Evolutionary conservation across 2,888 invertebrate genomes (phyloP).

Genomic region (Danaus chrysippus): DNA sequence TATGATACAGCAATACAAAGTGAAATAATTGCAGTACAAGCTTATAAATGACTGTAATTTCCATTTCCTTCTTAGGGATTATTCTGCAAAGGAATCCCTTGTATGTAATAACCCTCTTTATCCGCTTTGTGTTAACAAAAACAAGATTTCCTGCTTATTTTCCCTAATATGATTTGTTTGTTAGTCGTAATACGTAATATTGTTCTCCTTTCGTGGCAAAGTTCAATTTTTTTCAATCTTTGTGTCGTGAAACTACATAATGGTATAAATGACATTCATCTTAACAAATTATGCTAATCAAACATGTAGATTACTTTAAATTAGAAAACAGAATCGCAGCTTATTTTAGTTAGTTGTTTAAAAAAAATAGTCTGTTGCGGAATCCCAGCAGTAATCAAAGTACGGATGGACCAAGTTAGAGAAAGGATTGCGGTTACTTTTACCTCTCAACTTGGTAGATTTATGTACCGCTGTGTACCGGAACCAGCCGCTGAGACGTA

Average conservation of each 20-base stretch:
- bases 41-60: background rate
- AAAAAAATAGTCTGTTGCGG: background rate
- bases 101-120: background rate
- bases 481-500: constrained; percentile 17
- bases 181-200: background rate
- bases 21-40: background rate
- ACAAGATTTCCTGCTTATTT: background rate
- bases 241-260: background rate
- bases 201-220: background rate
- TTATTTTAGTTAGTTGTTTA: background rate
- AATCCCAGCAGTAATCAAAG: constrained; percentile 8
- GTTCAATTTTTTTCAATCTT: background rate
- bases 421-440: constrained; percentile 3
- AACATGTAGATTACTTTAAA: too few species aligned
- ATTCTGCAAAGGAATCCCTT: background rate
- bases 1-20: too few species aligned
- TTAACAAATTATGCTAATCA: too few species aligned
- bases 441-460: constrained; percentile 13
- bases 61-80: background rate
- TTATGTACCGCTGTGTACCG: constrained; percentile 24
- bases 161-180: constrained; percentile 3
- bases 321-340: too few species aligned
- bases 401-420: constrained; percentile 1
- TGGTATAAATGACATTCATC: too few species aligned
- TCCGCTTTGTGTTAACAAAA: constrained; percentile 7